Evolutionary conservation across 2,888 invertebrate species (phyloP), one percentile per base, ranked within the genome.

Genomic region (Gortyna flavago): DNA sequence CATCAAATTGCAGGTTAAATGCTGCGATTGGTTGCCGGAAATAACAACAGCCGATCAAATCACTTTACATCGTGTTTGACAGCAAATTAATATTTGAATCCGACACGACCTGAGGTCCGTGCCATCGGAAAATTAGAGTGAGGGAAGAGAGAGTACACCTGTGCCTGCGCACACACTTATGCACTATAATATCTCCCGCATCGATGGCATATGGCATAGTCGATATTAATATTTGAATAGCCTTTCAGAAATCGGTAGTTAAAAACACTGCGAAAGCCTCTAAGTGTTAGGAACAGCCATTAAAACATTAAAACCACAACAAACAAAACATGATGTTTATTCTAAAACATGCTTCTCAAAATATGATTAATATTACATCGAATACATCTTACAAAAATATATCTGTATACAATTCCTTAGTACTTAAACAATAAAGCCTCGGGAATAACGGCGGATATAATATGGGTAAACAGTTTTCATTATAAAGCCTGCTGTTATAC

Each of bases 271-370:
- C 78, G 84, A 88, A 90, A 91, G 89, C 91, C 88, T 61, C 69
- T 84, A 89, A 80, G 66, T 90, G 94, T 95, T 96, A 95, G 94
- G 95, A 89, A 91, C 91, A 93, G 94, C 93, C 91, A 95, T 92
- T 94, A 94, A 96, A 96, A 96, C 91, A 95, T 92, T 94, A 94
- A 96, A 96, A 96, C 95, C 94, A 96, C 95, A 93, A 94, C 95
- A 94, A 96, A 96, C 96, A 96, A 96, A 96, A 95, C 94, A 96
- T 93, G 86, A 90, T 91, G 89, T 96, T 96, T 96, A 96, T 96
- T 96, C 92, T 93, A 93, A 91, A 94, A 95, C 96, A 96, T 95
- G 96, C 96, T 92, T 83, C 89, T 92, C 92, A 93, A 94, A 93
- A 92, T 86, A 88, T 75, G 75, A 81, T 93, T 88, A 87, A 91